A percentile compares a stretch with the other conserved stretches of the same genome.
These are phyloP conservation scores for Nudaria mundana DNA, from an alignment of 2,888 invertebrate species.

Conservation along the genomic window DNA sequence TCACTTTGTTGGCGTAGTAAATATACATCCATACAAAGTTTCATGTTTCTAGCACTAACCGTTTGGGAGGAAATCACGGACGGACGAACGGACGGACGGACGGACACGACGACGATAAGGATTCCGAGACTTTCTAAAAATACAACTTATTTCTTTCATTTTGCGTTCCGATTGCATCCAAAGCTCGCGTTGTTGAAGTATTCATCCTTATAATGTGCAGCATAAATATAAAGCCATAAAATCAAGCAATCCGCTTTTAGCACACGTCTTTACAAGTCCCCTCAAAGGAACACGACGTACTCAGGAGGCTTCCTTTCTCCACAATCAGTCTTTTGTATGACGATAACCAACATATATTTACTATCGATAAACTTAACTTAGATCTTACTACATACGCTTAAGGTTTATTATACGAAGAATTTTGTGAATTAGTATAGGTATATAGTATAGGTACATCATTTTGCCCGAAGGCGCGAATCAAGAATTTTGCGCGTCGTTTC, in stretches of 20 bases:
- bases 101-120: too few relatives aligned
- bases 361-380: neutral
- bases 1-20: too few relatives aligned
- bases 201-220: too few relatives aligned
- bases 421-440: constrained; percentile 3
- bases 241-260: constrained; percentile 31
- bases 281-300: constrained; percentile 33
- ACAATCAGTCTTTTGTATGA: constrained; percentile 52
- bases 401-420: constrained; percentile 5
- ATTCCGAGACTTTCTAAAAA: too few relatives aligned
- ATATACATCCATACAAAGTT: too few relatives aligned
- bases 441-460: constrained; percentile 32
- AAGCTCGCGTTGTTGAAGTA: too few relatives aligned
- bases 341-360: constrained; percentile 21
- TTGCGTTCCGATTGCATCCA: too few relatives aligned
- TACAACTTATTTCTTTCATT: too few relatives aligned
- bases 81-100: too few relatives aligned
- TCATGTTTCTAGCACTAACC: too few relatives aligned
- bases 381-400: neutral
- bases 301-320: constrained; percentile 39
- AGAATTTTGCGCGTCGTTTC: constrained; percentile 46
- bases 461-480: constrained; percentile 51
- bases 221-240: constrained; percentile 26
- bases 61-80: too few relatives aligned
- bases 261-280: constrained; percentile 21